These are phyloP conservation scores for Anorthoa munda DNA, from an alignment of 2,888 invertebrate species.

Conservation along the genomic window DNA sequence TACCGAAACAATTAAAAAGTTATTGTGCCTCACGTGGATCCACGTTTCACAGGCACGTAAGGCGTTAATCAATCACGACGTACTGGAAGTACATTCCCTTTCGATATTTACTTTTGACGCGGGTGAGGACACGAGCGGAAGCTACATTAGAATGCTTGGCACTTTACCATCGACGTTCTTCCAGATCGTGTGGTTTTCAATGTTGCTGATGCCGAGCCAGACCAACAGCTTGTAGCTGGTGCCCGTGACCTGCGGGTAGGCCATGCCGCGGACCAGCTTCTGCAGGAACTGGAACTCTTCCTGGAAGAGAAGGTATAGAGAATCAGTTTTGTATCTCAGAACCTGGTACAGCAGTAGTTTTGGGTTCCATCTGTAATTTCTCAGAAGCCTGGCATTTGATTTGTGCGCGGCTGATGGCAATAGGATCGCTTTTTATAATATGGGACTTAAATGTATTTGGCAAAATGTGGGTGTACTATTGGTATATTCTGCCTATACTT, in stretches of 20 bases:
- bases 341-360: background rate
- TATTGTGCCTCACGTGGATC: no score
- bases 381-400: background rate
- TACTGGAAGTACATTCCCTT: no score
- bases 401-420: background rate
- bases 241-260: conserved; percentile 73
- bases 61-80: no score
- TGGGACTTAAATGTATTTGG: no score
- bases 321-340: background rate
- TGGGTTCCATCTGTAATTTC: background rate
- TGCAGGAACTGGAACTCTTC: conserved; percentile 81
- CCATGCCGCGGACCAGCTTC: conserved; percentile 78
- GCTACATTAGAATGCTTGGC: background rate
- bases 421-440: no score
- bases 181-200: conserved; percentile 77
- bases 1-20: no score
- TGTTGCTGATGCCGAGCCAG: conserved; percentile 84
- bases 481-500: no score
- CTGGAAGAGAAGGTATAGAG: conserved; percentile 68
- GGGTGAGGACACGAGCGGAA: no score
- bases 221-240: conserved; percentile 74
- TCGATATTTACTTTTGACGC: no score
- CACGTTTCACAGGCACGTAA: no score
- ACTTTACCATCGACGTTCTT: conserved; percentile 75
- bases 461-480: no score